Conservation (phyloP, 2,113 vertebrate genomes). For the Lontra canadensis region DNA sequence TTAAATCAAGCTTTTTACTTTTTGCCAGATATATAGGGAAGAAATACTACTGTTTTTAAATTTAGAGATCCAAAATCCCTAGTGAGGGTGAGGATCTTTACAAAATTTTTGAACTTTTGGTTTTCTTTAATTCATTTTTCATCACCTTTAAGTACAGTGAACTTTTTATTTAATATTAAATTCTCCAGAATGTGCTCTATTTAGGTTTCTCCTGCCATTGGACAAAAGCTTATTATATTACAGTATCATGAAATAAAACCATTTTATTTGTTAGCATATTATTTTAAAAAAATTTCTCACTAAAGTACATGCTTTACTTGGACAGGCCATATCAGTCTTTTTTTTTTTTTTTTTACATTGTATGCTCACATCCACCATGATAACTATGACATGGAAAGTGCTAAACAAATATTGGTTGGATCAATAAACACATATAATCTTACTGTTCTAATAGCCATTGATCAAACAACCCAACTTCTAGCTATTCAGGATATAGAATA, state of each 20-base stretch:
- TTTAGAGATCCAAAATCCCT: neutral
- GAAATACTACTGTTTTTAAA: neutral
- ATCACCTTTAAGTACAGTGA: neutral
- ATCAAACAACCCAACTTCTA: neutral
- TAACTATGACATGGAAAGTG: neutral
- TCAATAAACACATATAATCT: neutral
- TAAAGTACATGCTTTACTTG: neutral
- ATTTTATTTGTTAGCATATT: neutral
- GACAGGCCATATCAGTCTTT: neutral
- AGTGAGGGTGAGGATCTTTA: neutral
- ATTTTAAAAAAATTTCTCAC: neutral
- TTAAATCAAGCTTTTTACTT: neutral
- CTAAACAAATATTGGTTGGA: neutral
- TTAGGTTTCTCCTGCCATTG: neutral
- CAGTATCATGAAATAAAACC: neutral
- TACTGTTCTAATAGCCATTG: neutral
- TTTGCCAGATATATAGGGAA: neutral
- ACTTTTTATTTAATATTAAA: neutral
- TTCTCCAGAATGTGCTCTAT: neutral
- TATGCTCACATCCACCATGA: neutral
- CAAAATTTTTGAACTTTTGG: neutral
- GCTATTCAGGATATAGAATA: neutral
- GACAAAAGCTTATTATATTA: neutral
- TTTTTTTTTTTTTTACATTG: neutral
- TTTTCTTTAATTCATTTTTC: neutral